Evolutionary conservation across 2,888 invertebrate species (phyloP), one percentile per base, ranked within the genome.

Genomic region (Habroteleia sp.): DNA sequence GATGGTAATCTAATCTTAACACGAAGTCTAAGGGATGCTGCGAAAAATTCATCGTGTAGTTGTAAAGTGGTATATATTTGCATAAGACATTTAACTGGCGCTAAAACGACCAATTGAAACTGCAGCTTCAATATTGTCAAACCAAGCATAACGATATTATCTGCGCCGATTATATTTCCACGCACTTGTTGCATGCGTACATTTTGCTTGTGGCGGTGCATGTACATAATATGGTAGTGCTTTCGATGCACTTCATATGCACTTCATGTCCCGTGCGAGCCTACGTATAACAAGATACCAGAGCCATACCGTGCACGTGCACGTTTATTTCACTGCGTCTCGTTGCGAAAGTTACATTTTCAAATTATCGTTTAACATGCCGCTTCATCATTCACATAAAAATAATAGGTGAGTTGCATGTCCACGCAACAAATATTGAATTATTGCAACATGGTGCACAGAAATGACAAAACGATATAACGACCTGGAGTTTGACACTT

Each of bases 171-270:
- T 84, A 85, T 84, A 86, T 86, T 85, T 82, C 77, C 81, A 84
- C 86, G 87, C 86, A 87, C 88, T 87, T 87, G 87, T 88, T 87
- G 87, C 86, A 84, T 85, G 84, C 85, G 83, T 85, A 80, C 83
- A 82, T 82, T 82, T 81, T 78, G 82, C 81, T 80, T 78, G 81
- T 83, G 82, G 81, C 80, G 80, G 81, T 77, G 77, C 82, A 80
- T 81, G 80, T 82, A 83, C 81, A 82, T 83, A 83, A 84, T 83
- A 82, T 77, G 82, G 65, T 79, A 81, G 84, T 84, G 85, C 83
- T 85, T 86, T 82, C 83, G 81, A 82, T 86, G 85, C 85, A 87
- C 85, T 87, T 86, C 84, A 87, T 85, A 86, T 84, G 84, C 86
- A 84, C 87, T 87, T 83, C 84, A 87, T 83, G 86, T 85, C 85